A percentile compares a stretch with the other conserved stretches of the same genome.
phyloP scores from a whole-genome alignment of 2,113 vertebrate genomes.

The Ageneiosus marmoratus region DNA sequence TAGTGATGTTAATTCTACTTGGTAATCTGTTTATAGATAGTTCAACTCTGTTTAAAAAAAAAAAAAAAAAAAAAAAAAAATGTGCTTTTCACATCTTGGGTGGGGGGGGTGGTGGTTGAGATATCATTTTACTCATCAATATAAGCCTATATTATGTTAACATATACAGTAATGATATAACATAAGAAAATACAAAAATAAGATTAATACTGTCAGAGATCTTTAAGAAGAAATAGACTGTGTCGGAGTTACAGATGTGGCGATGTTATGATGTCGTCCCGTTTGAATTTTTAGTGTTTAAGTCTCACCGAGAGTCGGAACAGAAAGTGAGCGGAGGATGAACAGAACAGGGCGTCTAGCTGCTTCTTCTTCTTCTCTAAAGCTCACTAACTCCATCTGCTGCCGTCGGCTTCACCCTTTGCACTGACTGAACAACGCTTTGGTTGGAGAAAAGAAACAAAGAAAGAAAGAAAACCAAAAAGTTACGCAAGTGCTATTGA shows the following conservation, averaged over 20 bases:
- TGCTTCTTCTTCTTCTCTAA: not conserved
- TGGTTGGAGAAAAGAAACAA: conserved; percentile 82
- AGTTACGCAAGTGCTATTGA: conserved; percentile 81
- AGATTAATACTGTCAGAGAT: conserved; percentile 99
- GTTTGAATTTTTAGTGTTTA: conserved; percentile 74
- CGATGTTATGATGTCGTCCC: too few relatives aligned
- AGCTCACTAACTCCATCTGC: conserved; percentile 47
- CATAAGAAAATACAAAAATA: conserved; percentile 99
- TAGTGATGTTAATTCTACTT: conserved; percentile 77
- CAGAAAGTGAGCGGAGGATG: conserved; percentile 64
- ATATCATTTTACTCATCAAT: conserved; percentile 61
- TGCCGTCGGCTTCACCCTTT: conserved; percentile 76
- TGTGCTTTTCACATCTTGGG: conserved; percentile 84
- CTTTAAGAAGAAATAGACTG: conserved; percentile 95
- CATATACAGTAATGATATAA: conserved; percentile 96
- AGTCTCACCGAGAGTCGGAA: conserved; percentile 69
- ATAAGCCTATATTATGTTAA: conserved; percentile 82
- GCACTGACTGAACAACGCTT: conserved; percentile 81
- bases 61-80: conserved; percentile 78
- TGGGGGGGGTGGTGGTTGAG: not conserved
- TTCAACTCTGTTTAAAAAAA: not conserved
- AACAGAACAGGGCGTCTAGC: conserved; percentile 56
- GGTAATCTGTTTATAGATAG: conserved; percentile 87
- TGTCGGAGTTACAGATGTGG: conserved; percentile 63
- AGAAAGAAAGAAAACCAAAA: not conserved